Conservation (phyloP, 2,797 vertebrate genomes). For the Characodon lateralis region DNA sequence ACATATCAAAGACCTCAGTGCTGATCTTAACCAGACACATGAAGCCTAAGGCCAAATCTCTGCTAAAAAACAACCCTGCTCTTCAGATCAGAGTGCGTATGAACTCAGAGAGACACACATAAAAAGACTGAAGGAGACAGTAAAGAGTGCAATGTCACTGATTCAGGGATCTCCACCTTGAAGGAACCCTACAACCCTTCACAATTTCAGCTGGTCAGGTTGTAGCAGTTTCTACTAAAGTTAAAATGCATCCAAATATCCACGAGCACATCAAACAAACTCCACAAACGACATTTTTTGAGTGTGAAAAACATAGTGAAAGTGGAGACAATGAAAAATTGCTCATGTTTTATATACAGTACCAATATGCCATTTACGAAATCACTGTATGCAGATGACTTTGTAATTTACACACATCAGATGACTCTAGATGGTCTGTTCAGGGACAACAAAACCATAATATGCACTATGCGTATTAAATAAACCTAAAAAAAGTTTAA, state of each 20-base stretch:
- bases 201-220: constrained; percentile 38
- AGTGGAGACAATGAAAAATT: not conserved
- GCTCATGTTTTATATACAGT: no score
- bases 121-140: constrained; percentile 47
- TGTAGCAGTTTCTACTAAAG: constrained; percentile 21
- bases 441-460: no score
- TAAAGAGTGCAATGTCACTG: constrained; percentile 20
- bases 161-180: constrained; percentile 43
- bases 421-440: no score
- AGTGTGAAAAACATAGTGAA: not conserved
- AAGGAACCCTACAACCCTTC: constrained; percentile 13
- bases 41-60: constrained; percentile 65
- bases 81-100: constrained; percentile 42
- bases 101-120: constrained; percentile 26
- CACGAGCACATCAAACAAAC: not conserved
- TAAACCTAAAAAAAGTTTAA: no score
- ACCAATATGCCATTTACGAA: not conserved
- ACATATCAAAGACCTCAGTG: constrained; percentile 57
- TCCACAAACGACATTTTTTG: not conserved
- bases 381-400: not conserved
- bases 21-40: constrained; percentile 55
- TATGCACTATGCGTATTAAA: no score
- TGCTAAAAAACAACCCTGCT: constrained; percentile 53
- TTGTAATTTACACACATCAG: no score
- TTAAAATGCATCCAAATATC: constrained; percentile 13